phyloP scores from a whole-genome alignment of 2,113 vertebrate species.

The Catagonus wagneri region DNA sequence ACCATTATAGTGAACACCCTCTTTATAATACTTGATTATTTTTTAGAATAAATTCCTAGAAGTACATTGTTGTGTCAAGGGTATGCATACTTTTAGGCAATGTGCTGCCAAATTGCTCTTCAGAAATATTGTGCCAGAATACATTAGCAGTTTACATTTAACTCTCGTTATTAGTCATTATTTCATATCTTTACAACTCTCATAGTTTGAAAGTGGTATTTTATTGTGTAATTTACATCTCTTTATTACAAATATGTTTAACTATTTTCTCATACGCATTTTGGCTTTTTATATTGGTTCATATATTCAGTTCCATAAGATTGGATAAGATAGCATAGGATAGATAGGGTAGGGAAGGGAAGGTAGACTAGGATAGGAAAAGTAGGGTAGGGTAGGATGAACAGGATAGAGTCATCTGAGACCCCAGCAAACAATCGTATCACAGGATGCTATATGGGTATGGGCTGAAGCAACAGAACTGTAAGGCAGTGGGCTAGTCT shows the following conservation, averaged over 20 bases:
- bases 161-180: neutral
- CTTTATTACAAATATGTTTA: neutral
- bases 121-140: neutral
- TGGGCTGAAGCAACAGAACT: neutral
- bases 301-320: neutral
- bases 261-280: neutral
- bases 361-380: no score
- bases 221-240: constrained; percentile 35
- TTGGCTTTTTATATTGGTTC: neutral
- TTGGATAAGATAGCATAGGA: neutral
- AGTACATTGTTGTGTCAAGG: neutral
- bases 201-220: neutral
- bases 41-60: constrained; percentile 30
- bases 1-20: neutral
- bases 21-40: constrained; percentile 13
- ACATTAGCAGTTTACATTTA: neutral
- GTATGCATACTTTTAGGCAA: neutral
- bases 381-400: neutral
- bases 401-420: neutral
- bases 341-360: neutral
- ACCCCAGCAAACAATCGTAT: neutral
- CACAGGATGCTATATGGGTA: neutral
- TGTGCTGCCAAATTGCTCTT: neutral
- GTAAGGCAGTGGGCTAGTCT: neutral
- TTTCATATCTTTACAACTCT: neutral